Conservation (phyloP, 1,140 invertebrate genomes). For the Druon quercuslanigerum region DNA sequence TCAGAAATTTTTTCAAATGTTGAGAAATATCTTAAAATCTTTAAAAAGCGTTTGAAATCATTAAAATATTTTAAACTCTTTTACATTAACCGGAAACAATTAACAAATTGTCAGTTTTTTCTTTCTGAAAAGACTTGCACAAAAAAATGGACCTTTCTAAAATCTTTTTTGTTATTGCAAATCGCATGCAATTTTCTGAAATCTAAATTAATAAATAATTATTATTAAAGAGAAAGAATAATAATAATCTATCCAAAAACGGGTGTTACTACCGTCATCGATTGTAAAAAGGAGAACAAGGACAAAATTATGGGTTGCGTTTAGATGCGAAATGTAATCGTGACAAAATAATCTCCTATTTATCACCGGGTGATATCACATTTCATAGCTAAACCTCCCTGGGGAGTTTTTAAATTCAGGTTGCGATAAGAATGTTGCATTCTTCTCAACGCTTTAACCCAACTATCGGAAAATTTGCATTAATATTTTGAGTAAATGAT, state of each 20-base stretch:
- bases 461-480: background rate
- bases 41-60: no score
- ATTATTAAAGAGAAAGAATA: background rate
- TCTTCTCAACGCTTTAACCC: background rate
- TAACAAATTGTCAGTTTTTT: no score
- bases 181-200: no score
- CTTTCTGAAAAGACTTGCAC: no score
- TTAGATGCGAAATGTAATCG: slow-evolving; percentile 8
- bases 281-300: slow-evolving; percentile 15
- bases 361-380: background rate
- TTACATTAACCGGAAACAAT: no score
- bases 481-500: no score
- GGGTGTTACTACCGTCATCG: slow-evolving; percentile 15
- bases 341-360: slow-evolving; percentile 26
- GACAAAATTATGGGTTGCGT: slow-evolving; percentile 1
- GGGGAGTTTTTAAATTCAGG: slow-evolving; percentile 10
- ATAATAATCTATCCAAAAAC: background rate
- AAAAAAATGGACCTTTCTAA: no score
- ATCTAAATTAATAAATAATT: no score
- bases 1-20: no score
- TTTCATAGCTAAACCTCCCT: slow-evolving; percentile 17
- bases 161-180: no score
- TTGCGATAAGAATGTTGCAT: background rate
- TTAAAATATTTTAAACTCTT: no score
- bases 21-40: no score